Percentiles rank a stretch among this genome's conserved stretches.
These are phyloP conservation scores for Melanotaenia maccullochi DNA, from an alignment of 2,797 vertebrate genomes.

Conservation along the genomic window DNA sequence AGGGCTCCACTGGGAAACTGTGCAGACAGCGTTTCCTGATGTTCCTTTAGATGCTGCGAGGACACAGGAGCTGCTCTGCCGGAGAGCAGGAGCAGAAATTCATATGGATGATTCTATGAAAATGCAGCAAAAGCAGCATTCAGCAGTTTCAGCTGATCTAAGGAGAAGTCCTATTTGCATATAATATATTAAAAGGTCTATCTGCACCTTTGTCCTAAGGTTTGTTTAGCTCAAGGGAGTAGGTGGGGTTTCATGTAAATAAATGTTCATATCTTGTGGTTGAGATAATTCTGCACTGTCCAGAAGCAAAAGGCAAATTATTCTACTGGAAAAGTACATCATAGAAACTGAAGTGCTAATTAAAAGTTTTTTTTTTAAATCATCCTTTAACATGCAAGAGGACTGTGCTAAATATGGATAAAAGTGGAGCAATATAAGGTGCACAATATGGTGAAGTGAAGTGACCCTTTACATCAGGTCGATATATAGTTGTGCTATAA, in stretches of 20 bases:
- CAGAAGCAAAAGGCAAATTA: neutral
- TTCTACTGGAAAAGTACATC: neutral
- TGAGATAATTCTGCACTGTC: neutral
- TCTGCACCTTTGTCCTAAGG: constrained; percentile 26
- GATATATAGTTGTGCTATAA: constrained; percentile 8
- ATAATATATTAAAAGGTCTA: constrained; percentile 51
- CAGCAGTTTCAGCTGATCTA: constrained; percentile 44
- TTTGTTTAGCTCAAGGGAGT: constrained; percentile 8
- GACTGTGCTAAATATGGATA: neutral
- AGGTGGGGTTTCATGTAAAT: constrained; percentile 21
- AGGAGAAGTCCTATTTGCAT: constrained; percentile 51
- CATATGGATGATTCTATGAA: constrained; percentile 63
- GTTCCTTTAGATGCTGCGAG: constrained; percentile 38
- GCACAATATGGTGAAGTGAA: constrained; percentile 3
- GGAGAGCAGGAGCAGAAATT: constrained; percentile 49
- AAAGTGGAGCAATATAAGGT: neutral
- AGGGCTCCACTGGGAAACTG: constrained; percentile 50
- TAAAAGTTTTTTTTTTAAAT: constrained; percentile 8
- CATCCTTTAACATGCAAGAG: neutral
- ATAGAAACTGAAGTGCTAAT: neutral
- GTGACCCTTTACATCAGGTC: constrained; percentile 21
- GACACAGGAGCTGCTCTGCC: constrained; percentile 31
- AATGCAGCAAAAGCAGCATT: constrained; percentile 41
- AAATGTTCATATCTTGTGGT: constrained; percentile 1
- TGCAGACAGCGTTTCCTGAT: constrained; percentile 54